A percentile compares a stretch with the other conserved stretches of the same genome.
Conservation (phyloP, 2,797 vertebrate species). For the Diglossa cyanea region DNA sequence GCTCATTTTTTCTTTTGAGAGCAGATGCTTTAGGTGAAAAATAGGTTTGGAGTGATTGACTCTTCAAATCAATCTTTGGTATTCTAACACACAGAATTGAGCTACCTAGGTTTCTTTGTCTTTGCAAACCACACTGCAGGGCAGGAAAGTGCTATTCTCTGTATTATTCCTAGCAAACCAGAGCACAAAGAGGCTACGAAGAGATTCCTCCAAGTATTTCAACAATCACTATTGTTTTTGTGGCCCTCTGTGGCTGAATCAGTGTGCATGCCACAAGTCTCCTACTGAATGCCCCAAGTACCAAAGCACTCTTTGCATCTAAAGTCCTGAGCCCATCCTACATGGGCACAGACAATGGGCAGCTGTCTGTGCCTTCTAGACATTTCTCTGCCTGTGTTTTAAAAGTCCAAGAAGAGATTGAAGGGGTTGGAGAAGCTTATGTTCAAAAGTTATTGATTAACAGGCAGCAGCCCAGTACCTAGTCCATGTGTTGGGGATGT, state of each 20-base stretch:
- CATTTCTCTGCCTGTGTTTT: background rate
- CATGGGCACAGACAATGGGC: background rate
- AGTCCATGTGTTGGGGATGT: background rate
- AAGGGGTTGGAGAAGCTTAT: background rate
- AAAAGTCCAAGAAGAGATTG: background rate
- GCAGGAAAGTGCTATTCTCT: background rate
- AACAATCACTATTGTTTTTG: background rate
- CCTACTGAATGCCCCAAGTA: background rate
- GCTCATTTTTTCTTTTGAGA: background rate
- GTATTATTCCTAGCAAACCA: background rate
- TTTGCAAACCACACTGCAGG: background rate
- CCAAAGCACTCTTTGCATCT: background rate
- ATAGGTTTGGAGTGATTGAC: background rate
- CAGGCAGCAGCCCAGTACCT: accelerated
- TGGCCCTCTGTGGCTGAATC: background rate
- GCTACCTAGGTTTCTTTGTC: background rate
- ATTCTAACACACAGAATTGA: background rate
- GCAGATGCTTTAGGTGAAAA: background rate
- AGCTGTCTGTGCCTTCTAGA: background rate
- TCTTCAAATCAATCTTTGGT: background rate
- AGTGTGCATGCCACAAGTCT: background rate
- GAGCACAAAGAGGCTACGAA: background rate
- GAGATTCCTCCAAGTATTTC: background rate
- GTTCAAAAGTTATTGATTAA: background rate
- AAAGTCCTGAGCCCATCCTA: background rate